Conservation (phyloP, 2,888 invertebrate genomes). For the Alviniconcha strummeri region DNA sequence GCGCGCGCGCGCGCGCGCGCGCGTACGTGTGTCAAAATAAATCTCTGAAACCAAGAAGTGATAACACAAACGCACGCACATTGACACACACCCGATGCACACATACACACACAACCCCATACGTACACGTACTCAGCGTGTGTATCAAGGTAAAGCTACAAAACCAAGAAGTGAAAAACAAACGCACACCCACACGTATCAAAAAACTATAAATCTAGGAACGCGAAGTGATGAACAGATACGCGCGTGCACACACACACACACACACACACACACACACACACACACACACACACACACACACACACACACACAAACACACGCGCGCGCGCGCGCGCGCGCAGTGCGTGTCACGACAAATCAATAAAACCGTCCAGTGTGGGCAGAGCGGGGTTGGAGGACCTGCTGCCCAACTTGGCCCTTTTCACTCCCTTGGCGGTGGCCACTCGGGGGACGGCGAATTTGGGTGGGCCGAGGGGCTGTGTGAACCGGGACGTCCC, state of each 20-base stretch:
- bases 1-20: no score
- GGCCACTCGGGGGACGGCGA: neutral
- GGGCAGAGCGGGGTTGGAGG: constrained; percentile 45
- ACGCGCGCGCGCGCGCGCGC: no score
- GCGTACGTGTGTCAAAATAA: no score
- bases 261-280: neutral
- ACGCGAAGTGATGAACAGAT: neutral
- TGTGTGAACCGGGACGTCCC: constrained; percentile 60
- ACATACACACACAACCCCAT: no score
- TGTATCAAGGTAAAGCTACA: no score
- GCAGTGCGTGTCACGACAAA: neutral
- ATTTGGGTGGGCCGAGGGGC: constrained; percentile 43
- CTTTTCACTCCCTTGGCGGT: neutral
- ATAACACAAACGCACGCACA: no score
- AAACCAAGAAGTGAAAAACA: no score
- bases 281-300: constrained; percentile 3
- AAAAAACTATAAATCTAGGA: neutral
- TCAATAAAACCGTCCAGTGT: constrained; percentile 50
- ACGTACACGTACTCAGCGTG: no score
- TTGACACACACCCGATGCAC: no score
- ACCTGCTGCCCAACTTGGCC: neutral
- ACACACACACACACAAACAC: neutral
- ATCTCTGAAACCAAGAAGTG: no score
- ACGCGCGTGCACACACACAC: neutral
- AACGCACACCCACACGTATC: neutral